Evolutionary conservation across 2,113 vertebrate genomes (phyloP).

Genomic region (Boleophthalmus pectinirostris): DNA sequence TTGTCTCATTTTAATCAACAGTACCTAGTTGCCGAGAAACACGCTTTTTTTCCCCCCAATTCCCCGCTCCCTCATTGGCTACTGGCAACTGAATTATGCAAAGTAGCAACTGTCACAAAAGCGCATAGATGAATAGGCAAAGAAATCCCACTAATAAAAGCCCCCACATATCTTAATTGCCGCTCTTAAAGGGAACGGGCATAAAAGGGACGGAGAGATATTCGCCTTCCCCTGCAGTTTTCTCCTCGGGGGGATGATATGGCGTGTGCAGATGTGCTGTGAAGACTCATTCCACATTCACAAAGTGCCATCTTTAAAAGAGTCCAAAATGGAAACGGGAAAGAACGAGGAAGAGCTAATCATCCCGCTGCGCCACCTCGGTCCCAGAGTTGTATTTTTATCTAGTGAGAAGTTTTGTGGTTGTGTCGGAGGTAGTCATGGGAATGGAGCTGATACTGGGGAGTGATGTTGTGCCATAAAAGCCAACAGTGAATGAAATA

Average conservation of each 20-base stretch:
- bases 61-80: slow-evolving; percentile 41
- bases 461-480: background rate
- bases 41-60: background rate
- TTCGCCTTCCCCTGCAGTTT: slow-evolving; percentile 19
- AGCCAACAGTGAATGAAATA: background rate
- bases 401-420: background rate
- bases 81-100: slow-evolving; percentile 41
- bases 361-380: slow-evolving; percentile 26
- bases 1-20: slow-evolving; percentile 60
- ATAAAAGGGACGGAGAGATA: slow-evolving; percentile 46
- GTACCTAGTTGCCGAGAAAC: slow-evolving; percentile 49
- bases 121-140: slow-evolving; percentile 35
- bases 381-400: slow-evolving; percentile 29
- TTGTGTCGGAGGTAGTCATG: background rate
- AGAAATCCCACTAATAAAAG: slow-evolving; percentile 43
- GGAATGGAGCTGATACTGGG: background rate
- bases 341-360: slow-evolving; percentile 21
- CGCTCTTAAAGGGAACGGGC: slow-evolving; percentile 42
- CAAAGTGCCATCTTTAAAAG: slow-evolving; percentile 54
- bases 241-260: slow-evolving; percentile 39
- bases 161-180: slow-evolving; percentile 56
- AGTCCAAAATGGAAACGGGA: slow-evolving; percentile 23
- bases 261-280: slow-evolving; percentile 44
- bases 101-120: slow-evolving; percentile 33
- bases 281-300: slow-evolving; percentile 59